A percentile compares a stretch with the other conserved stretches of the same genome.
Evolutionary conservation across 1,140 invertebrate genomes (phyloP).

Genomic region (Heliconius congener): DNA sequence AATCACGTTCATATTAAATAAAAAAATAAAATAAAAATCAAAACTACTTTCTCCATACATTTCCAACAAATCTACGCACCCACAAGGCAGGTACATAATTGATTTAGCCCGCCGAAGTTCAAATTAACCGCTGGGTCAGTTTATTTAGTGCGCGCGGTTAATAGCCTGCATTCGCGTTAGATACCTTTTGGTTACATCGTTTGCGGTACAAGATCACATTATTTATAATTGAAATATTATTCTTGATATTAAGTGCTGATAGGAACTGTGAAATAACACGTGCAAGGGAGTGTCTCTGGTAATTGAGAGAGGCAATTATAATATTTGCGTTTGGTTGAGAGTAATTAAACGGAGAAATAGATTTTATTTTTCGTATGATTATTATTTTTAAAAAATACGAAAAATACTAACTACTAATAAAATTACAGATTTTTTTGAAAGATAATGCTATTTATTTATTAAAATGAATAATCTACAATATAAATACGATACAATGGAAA

Average conservation of each 20-base stretch:
- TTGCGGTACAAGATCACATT: constrained; percentile 19
- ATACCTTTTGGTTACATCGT: constrained; percentile 17
- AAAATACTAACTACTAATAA: too few species aligned
- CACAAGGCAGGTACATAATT: constrained; percentile 13
- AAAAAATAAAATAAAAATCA: too few species aligned
- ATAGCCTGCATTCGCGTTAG: constrained; percentile 14
- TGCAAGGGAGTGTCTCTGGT: not conserved
- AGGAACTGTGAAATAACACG: not conserved
- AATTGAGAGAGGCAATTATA: not conserved
- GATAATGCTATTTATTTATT: too few species aligned
- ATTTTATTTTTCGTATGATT: not conserved
- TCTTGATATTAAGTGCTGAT: constrained; percentile 5
- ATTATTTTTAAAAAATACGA: not conserved
- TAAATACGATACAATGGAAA: not conserved
- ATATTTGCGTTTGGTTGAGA: not conserved
- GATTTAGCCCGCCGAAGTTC: constrained; percentile 25
- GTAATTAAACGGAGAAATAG: not conserved
- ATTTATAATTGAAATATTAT: constrained; percentile 20
- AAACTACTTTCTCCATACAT: not conserved
- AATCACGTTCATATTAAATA: too few species aligned
- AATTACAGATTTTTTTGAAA: too few species aligned
- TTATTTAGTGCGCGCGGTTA: constrained; percentile 30
- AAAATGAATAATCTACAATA: too few species aligned
- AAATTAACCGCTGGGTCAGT: constrained; percentile 29
- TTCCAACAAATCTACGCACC: not conserved